phyloP scores from a whole-genome alignment of 2,113 vertebrate genomes.

The Macaca fascicularis region T2T-MFA8v1.1 NC_088384.1:27050501-27051000 shows the following conservation, averaged over 20 bases:
- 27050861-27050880: not conserved
- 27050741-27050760: not conserved
- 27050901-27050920: not conserved
- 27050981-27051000: not conserved
- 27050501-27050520: not conserved
- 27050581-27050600: not conserved
- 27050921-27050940: not conserved
- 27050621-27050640: not conserved
- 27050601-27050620: not conserved
- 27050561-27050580: not conserved
- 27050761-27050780: not conserved
- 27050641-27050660: not conserved
- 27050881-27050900: not conserved
- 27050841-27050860: not conserved
- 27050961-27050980: fast-evolving
- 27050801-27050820: not conserved
- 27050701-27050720: not conserved
- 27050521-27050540: not conserved
- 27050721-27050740: not conserved
- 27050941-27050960: fast-evolving
- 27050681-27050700: not conserved
- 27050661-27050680: not conserved
- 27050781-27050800: not conserved
- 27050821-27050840: not conserved
- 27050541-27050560: not conserved